Evolutionary conservation across 2,113 vertebrate genomes (phyloP), one percentile per base, ranked within the genome.

Genomic region (Hiodon tergisus): DNA sequence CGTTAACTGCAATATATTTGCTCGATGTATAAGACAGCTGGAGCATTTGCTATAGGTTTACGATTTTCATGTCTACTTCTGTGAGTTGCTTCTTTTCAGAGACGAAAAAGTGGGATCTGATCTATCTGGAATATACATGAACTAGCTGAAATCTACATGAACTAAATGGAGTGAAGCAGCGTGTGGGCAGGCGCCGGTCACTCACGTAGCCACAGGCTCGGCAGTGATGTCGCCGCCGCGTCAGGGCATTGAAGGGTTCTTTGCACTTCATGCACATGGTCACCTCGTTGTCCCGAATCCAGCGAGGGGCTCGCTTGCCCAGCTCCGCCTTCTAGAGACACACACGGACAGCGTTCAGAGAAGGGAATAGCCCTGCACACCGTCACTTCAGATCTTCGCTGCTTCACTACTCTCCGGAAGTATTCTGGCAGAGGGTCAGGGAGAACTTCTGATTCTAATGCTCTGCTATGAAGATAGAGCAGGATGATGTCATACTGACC

Each of bases 261-360:
- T 88, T 92, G 85, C 96, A 98, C 76, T 94, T 95, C 96, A 98
- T 98, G 16, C 96, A 98, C 90, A 94, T 87, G 0, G 93, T 96
- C 65, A 98, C 96, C 77, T 98, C 95, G 0, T 98, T 95, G 84
- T 98, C 96, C 70, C 96, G 87, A 81, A 98, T 97, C 96, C 96
- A 98, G 75, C 92, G 89, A 0, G 96, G 96, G 0, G 96, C 96
- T 61, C 95, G 91, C 67, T 90, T 92, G 2, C 96, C 96, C 0
- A 98, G 91, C 75, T 96, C 95, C 47, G 92, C 92, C 0, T 81
- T 88, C 95, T 98, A 70, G 13, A 6, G 48, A 51, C 48, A 79
- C 50, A 61, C 69, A 76, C 16, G 48, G 6, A 62, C 68, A 75
- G 6, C 14, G 31, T 31, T 31, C 31, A 74, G 7, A 51, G 4